Evolutionary conservation across 2,113 vertebrate species (phyloP).

Genomic region (Chlamydotis undulata): DNA sequence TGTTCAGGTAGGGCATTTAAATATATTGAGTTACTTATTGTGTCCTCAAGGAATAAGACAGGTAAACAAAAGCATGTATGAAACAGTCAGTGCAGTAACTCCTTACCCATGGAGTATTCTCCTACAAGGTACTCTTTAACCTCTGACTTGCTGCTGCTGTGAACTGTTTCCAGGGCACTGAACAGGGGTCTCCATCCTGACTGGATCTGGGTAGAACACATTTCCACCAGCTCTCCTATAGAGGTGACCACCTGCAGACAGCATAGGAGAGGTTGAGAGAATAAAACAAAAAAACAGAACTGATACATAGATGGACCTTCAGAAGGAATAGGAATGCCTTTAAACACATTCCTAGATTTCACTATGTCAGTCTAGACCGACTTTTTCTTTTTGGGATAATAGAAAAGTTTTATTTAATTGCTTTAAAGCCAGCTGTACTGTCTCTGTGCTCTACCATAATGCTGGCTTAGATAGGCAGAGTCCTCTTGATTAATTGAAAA

Average conservation of each 20-base stretch:
- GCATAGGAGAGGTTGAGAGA: neutral
- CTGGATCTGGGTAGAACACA: constrained; percentile 94
- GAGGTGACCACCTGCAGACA: constrained; percentile 89
- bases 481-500: neutral
- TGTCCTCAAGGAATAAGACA: neutral
- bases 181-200: constrained; percentile 96
- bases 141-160: constrained; percentile 86
- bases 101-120: constrained; percentile 92
- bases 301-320: neutral
- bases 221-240: constrained; percentile 95
- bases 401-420: neutral
- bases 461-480: neutral
- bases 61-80: neutral
- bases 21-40: neutral
- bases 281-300: fast-evolving
- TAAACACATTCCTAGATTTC: neutral
- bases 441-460: neutral
- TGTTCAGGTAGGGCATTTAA: neutral
- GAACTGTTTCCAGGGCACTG: constrained; percentile 93
- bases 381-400: neutral
- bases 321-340: neutral
- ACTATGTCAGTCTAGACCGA: neutral
- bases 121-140: constrained; percentile 93
- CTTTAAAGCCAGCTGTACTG: neutral
- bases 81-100: neutral